Base-by-base conservation (phyloP, 2,113 vertebrate genomes). In the Platichthys stellatus region DNA sequence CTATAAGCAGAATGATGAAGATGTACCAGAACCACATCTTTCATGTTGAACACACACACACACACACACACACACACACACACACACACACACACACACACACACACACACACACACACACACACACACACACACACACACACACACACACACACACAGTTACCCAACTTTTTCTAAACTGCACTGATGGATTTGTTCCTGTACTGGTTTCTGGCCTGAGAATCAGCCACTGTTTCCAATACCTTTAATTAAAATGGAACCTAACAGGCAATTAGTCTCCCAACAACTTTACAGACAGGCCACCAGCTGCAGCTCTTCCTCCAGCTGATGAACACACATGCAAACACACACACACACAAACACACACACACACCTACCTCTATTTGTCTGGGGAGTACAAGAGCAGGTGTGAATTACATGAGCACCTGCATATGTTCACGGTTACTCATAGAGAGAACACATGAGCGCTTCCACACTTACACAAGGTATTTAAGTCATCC, bases 401-500 rank as follows among this genome's bases (percentile, higher is more conserved):
- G 62, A 76, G 78, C 77, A 83, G 76, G 77, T 85, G 80, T 75
- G 56, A 75, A 74, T 67, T 9, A n/a, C 65, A 53, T n/a, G 21
- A 68, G 23, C 82, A 74, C 72, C 21, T 57, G 56, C 74, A 70
- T 14, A 63, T 21, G 66, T 65, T 65, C n/a, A 43, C 14, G 31
- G 23, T 18, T 49, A 31, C 14, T 72, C 35, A 12, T 17, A 45
- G 9, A 53, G 26, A 57, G 40, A 4, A 47, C 9, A 65, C 31
- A 31, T 31, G 31, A 31, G 31, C 31, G 31, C 31, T 7, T 31
- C 5, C 6, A 31, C 26, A 78, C 11, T 6, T 6, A 35, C 28
- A 45, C 54, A 14, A 2, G 21, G 47, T 51, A 51, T 9, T 20
- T 7, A 20, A 51, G 47, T 17, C 18, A 18, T 17, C 45, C 45